Evolutionary conservation across 2,888 invertebrate genomes (phyloP), one percentile per base, ranked within the genome.

Genomic region (Allacma fusca): DNA sequence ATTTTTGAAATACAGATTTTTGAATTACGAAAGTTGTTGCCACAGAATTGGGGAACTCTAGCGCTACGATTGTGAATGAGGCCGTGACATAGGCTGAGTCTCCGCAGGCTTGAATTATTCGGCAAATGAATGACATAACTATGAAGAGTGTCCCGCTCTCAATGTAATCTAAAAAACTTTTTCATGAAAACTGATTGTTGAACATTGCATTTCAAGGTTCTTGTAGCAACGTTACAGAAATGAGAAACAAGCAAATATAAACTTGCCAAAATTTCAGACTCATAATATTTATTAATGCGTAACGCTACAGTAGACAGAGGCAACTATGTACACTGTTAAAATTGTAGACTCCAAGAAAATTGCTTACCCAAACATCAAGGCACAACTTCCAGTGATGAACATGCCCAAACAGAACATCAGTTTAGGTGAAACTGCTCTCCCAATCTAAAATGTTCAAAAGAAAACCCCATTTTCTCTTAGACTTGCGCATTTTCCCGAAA

Each of bases 31-130:
- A 89, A 65, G 88, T 88, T 1, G 88, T 87, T 0, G 88, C 88
- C 1, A 89, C 86, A 62, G 86, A 85, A 26, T 88, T 86, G 0
- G 89, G 88, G 84, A 89, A 89, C 72, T 87, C 87, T 9, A 75
- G 7, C 9, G 95, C 94, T 81, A 94, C 93, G 83, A 95, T 93
- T 1, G 94, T 93, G 86, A 94, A 95, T 83, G 93, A 92, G 0
- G 95, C 94, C 0, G 87, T 87, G 59, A 87, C 84, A 23, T 86
- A 93, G n/a, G 94, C 94, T 0, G 95, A 94, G 85, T 94, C 94
- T 23, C 95, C 95, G 88, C 94, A 88, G 0, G 95, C 95, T 86
- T 95, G 93, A 62, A 94, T 87, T 77, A 94, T 92, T 75, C 95
- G 89, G 81, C 95, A 9, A 28, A 91, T 85, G 86, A 95, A 93